Evolutionary conservation across 2,797 vertebrate genomes (phyloP).

Genomic region (Spizella passerina): DNA sequence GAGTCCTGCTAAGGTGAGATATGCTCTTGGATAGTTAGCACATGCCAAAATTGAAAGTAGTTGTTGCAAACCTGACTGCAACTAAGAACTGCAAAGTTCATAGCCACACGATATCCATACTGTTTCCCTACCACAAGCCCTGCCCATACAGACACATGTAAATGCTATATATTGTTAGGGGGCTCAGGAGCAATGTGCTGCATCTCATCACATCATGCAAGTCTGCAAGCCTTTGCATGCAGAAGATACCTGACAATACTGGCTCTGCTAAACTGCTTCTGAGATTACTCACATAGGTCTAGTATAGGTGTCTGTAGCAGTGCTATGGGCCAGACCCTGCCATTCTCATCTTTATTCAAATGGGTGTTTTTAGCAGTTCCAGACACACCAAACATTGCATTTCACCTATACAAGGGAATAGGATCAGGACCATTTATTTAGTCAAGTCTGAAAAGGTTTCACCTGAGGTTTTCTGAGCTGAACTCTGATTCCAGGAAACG

Average conservation of each 20-base stretch:
- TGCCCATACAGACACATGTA: neutral
- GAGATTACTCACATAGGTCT: neutral
- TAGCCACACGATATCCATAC: neutral
- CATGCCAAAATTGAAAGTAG: neutral
- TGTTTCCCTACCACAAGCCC: neutral
- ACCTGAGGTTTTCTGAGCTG: slow-evolving; percentile 97
- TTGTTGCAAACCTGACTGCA: neutral
- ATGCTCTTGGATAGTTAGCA: neutral
- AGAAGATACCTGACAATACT: neutral
- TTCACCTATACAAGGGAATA: neutral
- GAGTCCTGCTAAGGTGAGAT: neutral
- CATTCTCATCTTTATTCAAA: neutral
- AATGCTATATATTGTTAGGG: neutral
- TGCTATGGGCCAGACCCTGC: neutral
- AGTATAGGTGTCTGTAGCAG: neutral
- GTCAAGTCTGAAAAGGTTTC: slow-evolving; percentile 16
- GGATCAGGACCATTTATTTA: neutral
- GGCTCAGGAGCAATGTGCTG: fast-evolving
- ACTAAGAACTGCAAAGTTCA: neutral
- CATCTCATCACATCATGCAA: neutral
- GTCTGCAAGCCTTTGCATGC: neutral
- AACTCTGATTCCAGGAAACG: slow-evolving; percentile 96
- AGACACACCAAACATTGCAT: neutral
- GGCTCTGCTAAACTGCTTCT: neutral
- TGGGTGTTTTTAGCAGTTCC: neutral